These are phyloP conservation scores for Simalia tracyae DNA, from an alignment of 2,797 vertebrate genomes.

Conservation along the genomic window DNA sequence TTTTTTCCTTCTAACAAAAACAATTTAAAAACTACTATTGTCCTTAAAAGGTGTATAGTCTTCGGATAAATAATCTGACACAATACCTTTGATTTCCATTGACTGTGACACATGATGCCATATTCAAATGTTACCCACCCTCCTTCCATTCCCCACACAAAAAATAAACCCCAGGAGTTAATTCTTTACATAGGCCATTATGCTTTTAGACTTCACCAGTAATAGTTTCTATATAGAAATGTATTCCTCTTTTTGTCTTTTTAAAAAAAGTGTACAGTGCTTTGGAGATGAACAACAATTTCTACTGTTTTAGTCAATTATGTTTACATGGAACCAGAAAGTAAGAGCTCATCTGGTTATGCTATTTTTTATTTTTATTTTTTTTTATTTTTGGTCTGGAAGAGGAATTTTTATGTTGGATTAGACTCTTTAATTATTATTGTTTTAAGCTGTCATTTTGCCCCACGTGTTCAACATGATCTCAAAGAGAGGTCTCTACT, in stretches of 20 bases:
- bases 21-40: constrained; percentile 73
- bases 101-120: constrained; percentile 71
- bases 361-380: constrained; percentile 52
- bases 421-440: constrained; percentile 70
- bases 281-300: constrained; percentile 59
- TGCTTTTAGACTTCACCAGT: constrained; percentile 72
- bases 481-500: constrained; percentile 77
- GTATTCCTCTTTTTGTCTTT: constrained; percentile 63
- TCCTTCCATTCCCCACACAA: constrained; percentile 63
- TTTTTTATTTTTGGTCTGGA: constrained; percentile 63
- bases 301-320: constrained; percentile 59
- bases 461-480: constrained; percentile 72
- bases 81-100: constrained; percentile 75
- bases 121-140: constrained; percentile 63
- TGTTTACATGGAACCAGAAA: constrained; percentile 67
- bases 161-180: constrained; percentile 76
- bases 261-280: constrained; percentile 70
- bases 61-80: constrained; percentile 78
- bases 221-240: constrained; percentile 67
- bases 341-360: constrained; percentile 68
- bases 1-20: constrained; percentile 67
- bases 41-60: constrained; percentile 75
- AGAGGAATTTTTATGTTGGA: constrained; percentile 72
- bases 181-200: constrained; percentile 72
- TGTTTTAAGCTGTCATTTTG: constrained; percentile 72